Evolutionary conservation across 1,140 invertebrate species (phyloP).

Genomic region (Brachionus paranguensis): DNA sequence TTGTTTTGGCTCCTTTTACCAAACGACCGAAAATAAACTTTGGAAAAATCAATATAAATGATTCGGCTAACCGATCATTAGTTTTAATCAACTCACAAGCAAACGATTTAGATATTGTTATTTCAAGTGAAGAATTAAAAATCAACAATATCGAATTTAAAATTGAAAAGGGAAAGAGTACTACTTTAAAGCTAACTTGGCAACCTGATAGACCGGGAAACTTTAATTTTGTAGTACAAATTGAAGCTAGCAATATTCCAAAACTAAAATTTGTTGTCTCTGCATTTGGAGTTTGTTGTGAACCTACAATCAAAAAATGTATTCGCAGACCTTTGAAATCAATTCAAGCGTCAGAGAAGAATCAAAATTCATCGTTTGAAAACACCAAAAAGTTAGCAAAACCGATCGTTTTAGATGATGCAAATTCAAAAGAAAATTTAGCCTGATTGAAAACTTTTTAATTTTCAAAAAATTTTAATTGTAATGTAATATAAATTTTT

Average conservation of each 20-base stretch:
- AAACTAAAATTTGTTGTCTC: background rate
- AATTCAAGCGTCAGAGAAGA: background rate
- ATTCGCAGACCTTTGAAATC: background rate
- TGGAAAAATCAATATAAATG: background rate
- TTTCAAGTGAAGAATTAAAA: background rate
- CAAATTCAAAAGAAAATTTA: background rate
- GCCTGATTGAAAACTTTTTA: background rate
- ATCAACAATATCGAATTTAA: background rate
- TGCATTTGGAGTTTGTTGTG: slow-evolving; percentile 15
- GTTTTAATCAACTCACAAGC: background rate
- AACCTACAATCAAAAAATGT: background rate
- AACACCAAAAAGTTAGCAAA: background rate
- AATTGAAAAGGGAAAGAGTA: background rate
- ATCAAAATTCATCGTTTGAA: background rate
- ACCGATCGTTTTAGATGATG: background rate
- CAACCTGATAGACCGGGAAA: slow-evolving; percentile 17
- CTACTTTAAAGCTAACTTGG: background rate
- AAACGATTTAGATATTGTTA: background rate
- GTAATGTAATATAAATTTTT: background rate
- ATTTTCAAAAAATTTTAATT: background rate
- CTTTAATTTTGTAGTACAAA: background rate
- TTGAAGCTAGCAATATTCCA: background rate
- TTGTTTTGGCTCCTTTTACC: slow-evolving; percentile 3
- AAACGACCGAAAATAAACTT: slow-evolving; percentile 16
- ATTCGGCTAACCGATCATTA: background rate